phyloP scores from a whole-genome alignment of 2,888 invertebrate genomes.

The Cabera pusaria region DNA sequence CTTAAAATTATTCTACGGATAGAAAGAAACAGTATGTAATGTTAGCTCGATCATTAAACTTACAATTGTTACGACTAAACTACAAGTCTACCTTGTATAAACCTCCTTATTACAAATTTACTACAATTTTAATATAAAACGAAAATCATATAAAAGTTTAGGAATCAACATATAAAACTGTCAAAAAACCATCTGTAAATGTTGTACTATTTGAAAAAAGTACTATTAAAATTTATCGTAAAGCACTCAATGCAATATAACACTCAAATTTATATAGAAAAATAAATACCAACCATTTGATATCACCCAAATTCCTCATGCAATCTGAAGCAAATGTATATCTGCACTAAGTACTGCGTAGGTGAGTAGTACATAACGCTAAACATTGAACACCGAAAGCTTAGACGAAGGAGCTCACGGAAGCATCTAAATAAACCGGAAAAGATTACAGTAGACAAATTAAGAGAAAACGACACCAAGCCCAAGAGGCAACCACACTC shows the following conservation, averaged over 20 bases:
- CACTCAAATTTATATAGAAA: slow-evolving; percentile 19
- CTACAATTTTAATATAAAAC: slow-evolving; percentile 50
- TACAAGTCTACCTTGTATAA: slow-evolving; percentile 83
- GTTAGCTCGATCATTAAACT: slow-evolving; percentile 52
- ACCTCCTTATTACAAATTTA: slow-evolving; percentile 80
- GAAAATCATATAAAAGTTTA: slow-evolving; percentile 36
- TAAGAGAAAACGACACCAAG: slow-evolving; percentile 74
- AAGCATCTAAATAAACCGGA: slow-evolving; percentile 51
- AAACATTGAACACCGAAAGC: slow-evolving; percentile 78
- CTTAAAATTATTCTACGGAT: slow-evolving; percentile 71
- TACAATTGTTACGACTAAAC: slow-evolving; percentile 70
- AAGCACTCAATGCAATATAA: slow-evolving; percentile 12
- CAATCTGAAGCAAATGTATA: slow-evolving; percentile 69
- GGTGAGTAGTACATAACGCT: slow-evolving; percentile 37
- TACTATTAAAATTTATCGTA: slow-evolving; percentile 22
- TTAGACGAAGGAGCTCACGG: slow-evolving; percentile 49
- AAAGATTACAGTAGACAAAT: slow-evolving; percentile 49
- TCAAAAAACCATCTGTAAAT: slow-evolving; percentile 34
- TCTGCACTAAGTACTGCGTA: too few species aligned
- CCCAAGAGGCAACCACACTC: slow-evolving; percentile 58
- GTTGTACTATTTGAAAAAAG: slow-evolving; percentile 32
- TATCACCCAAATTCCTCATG: slow-evolving; percentile 80
- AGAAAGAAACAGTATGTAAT: slow-evolving; percentile 48
- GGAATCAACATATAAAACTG: slow-evolving; percentile 29
- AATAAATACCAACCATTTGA: slow-evolving; percentile 61